These are phyloP conservation scores for Elephantulus edwardii DNA, from an alignment of 2,113 vertebrate species.

Conservation along the genomic window DNA sequence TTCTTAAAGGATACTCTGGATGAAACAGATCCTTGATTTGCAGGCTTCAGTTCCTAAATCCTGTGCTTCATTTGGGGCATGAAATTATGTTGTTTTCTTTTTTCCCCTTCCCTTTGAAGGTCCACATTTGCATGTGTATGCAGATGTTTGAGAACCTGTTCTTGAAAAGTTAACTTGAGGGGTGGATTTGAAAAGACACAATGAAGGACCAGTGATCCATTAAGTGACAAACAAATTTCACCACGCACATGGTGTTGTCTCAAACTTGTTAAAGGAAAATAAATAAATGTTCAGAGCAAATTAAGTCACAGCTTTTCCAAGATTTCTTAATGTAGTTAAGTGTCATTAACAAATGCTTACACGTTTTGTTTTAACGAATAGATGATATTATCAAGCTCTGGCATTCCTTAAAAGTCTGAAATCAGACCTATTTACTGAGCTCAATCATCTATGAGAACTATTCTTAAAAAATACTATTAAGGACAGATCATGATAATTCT, in stretches of 20 bases:
- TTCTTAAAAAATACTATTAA: constrained; percentile 77
- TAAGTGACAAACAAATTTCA: constrained; percentile 65
- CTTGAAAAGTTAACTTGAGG: constrained; percentile 40
- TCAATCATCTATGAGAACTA: constrained; percentile 83
- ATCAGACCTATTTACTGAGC: constrained; percentile 84
- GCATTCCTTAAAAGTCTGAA: constrained; percentile 56
- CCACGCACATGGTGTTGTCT: constrained; percentile 9
- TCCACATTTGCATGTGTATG: constrained; percentile 9
- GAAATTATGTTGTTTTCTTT: not conserved
- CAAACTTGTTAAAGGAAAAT: not conserved
- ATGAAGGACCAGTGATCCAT: constrained; percentile 48
- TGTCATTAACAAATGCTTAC: not conserved
- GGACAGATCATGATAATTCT: constrained; percentile 30
- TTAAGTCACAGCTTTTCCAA: constrained; percentile 1
- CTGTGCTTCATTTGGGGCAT: not conserved
- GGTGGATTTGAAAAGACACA: constrained; percentile 55
- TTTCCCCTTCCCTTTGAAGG: not conserved
- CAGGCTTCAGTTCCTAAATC: not conserved
- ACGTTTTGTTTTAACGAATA: constrained; percentile 69
- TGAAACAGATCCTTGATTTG: not conserved
- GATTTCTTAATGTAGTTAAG: not conserved
- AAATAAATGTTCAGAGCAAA: constrained; percentile 22
- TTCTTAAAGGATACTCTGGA: not conserved
- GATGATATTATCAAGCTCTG: constrained; percentile 70
- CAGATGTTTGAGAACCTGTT: not conserved